Base-by-base conservation (phyloP, 2,113 vertebrate genomes). In the Brachyistius frenatus region DNA sequence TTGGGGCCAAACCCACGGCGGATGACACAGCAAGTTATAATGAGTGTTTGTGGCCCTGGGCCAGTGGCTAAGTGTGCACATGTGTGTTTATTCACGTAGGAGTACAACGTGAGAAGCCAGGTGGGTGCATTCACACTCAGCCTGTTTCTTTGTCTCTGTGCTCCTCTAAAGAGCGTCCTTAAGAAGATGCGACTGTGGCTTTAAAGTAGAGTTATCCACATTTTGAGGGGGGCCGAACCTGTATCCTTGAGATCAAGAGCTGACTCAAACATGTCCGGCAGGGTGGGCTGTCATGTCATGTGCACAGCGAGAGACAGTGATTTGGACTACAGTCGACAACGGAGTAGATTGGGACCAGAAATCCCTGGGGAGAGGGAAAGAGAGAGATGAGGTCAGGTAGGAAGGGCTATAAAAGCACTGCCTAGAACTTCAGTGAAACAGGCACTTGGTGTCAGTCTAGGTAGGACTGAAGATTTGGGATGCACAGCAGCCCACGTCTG, bases 1-100 rank as follows among this genome's bases (percentile, higher is more conserved):
- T 87, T 80, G 77, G 69, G 87, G 66, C 81, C 80, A 91, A 90
- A 92, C 86, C 90, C 89, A 85, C 73, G 67, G 76, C 62, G 56
- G 85, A 91, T 93, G 92, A 92, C 90, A 86, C 76, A 78, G 80
- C 76, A 66, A 39, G 67, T 89, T 76, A 86, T 93, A 93, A 93
- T 93, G 88, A 90, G 78, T 90, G 84, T 91, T 92, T 94, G 85
- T 84, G 83, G 84, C 85, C 81, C 31, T n/a, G 55, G 73, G 86
- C 82, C 66, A 55, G 76, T 67, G 80, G 64, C 66, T 75, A 68
- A 35, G 78, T 57, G 76, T 66, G 84, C 44, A 30, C 37, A 62
- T 76, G 80, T 84, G 74, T 85, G 76, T 74, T 81, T 84, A 60
- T 53, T 49, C 61, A 37, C 0, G 13, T 63, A 57, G 55, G 74